Evolutionary conservation across 2,888 invertebrate genomes (phyloP), one percentile per base, ranked within the genome.

Genomic region (Drosophila flavopinicola): DNA sequence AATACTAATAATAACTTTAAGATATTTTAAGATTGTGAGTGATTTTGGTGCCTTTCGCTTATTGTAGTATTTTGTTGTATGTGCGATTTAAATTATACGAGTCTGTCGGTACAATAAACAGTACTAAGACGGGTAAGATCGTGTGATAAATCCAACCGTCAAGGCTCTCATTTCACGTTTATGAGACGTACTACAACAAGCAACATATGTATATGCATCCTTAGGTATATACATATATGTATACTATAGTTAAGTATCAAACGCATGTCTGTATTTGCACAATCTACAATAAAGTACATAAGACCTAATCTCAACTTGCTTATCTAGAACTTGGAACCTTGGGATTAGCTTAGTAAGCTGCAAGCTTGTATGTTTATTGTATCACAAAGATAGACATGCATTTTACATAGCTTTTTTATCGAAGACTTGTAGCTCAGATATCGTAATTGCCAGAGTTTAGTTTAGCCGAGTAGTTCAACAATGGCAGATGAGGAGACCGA

Each of bases 31-130:
- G 60, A 53, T 60, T 80, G 52, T 70, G 65, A 77, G 83, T 69
- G 80, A 69, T 66, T 60, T 53, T 74, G 75, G 82, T 78, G 83
- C 69, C 82, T 49, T 58, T 44, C 45, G 29, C 35, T 29, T 29
- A 49, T 35, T 38, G 39, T 42, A 33, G 44, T 61, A 53, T 66
- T 45, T 38, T 54, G 30, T 44, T 64, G 13, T 29, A 13, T 27
- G 44, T 30, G 29, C 48, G 38, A 48, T 45, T 45, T 48, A 39
- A 33, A 48, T 49, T 48, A 37, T 59, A 45, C 11, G 45, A 48
- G 39, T 47, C 35, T 33, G 49, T 33, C 45, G 29, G 41, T 56
- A 45, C 44, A 66, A 59, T 71, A 74, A 73, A 68, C 53, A 64
- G 49, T 48, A 58, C 54, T 44, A 60, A 58, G 57, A 27, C 45